A percentile compares a stretch with the other conserved stretches of the same genome.
These are phyloP conservation scores for Diceros bicornis DNA, from an alignment of 2,797 vertebrate genomes.

Conservation along the genomic window DNA sequence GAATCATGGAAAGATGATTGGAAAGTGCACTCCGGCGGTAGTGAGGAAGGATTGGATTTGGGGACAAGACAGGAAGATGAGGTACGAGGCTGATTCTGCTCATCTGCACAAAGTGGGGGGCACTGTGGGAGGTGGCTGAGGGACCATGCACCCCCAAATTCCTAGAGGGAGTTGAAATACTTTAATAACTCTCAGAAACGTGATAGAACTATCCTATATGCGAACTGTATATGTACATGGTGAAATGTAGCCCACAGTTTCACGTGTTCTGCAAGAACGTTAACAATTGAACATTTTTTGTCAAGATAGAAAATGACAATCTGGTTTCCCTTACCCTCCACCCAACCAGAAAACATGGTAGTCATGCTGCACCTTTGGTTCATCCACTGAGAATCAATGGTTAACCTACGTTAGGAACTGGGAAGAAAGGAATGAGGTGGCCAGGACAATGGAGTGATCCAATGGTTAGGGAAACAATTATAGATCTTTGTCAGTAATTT, in stretches of 20 bases:
- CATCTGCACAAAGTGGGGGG: background rate
- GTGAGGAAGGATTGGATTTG: background rate
- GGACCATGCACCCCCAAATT: background rate
- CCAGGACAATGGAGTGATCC: background rate
- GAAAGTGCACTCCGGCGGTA: background rate
- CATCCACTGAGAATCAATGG: background rate
- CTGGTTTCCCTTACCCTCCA: background rate
- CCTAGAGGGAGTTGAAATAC: background rate
- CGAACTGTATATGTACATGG: background rate
- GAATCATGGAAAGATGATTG: background rate
- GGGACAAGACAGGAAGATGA: background rate
- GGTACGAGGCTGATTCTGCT: background rate
- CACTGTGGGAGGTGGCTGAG: background rate
- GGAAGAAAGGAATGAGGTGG: background rate
- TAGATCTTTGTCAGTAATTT: background rate
- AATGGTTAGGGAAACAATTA: background rate
- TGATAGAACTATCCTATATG: background rate
- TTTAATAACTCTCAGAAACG: background rate
- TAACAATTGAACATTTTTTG: conserved; percentile 16
- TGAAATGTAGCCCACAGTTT: background rate
- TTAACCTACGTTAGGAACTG: background rate
- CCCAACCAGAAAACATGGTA: background rate
- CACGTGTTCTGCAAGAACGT: background rate
- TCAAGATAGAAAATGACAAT: background rate
- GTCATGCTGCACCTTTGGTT: background rate